Percentiles rank a stretch among this genome's conserved stretches.
These are phyloP conservation scores for Brachionus angularis DNA, from an alignment of 1,140 invertebrate species.

Conservation along the genomic window DNA sequence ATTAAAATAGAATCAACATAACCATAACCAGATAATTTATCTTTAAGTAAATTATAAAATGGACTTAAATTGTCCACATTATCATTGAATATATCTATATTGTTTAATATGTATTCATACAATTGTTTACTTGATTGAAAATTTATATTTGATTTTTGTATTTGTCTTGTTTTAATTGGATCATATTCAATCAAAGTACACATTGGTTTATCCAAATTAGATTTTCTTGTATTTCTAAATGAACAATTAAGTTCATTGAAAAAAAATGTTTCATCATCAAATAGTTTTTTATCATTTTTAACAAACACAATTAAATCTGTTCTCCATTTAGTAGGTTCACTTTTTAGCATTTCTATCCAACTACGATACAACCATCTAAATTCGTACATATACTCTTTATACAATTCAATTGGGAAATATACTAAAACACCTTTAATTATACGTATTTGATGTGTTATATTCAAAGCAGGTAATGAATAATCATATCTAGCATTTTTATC, in stretches of 20 bases:
- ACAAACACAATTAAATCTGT: constrained; percentile 41
- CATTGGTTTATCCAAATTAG: constrained; percentile 13
- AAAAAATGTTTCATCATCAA: constrained; percentile 7
- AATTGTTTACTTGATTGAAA: background rate
- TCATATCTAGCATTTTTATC: no score
- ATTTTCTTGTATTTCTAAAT: constrained; percentile 3
- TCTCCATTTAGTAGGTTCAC: constrained; percentile 32
- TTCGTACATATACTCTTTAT: background rate
- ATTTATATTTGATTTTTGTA: background rate
- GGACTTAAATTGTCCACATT: background rate
- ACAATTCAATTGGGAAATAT: constrained; percentile 32
- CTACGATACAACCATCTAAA: constrained; percentile 35
- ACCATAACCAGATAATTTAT: background rate
- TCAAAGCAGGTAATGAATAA: background rate
- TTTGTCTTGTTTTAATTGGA: background rate
- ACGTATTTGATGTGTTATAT: background rate
- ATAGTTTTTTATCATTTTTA: background rate
- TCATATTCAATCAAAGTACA: constrained; percentile 10
- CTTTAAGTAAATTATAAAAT: constrained; percentile 29
- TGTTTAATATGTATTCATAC: constrained; percentile 9
- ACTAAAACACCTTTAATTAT: background rate
- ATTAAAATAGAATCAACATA: constrained; percentile 43
- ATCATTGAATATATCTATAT: constrained; percentile 12
- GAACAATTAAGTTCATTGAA: constrained; percentile 17
- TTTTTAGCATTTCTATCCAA: constrained; percentile 40